A percentile compares a stretch with the other conserved stretches of the same genome.
Evolutionary conservation across 2,888 invertebrate species (phyloP).

Genomic region (Coleophora deauratella): DNA sequence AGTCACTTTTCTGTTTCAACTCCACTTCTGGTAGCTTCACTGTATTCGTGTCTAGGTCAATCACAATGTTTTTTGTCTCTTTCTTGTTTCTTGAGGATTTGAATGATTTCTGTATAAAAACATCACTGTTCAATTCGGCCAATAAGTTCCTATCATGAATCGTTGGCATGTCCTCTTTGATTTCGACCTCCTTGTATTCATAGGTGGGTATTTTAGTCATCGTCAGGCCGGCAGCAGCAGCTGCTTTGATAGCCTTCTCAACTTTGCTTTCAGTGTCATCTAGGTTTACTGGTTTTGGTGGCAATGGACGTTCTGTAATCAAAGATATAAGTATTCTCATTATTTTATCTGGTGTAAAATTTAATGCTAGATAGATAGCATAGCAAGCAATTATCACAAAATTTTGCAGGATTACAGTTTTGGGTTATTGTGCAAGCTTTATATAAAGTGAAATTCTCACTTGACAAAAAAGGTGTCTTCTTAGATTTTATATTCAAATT

Average conservation of each 20-base stretch:
- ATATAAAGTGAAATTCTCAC: constrained; percentile 3
- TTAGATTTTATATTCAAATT: constrained; percentile 4
- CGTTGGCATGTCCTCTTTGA: constrained; percentile 68
- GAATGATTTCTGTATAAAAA: constrained; percentile 77
- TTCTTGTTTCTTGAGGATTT: constrained; percentile 76
- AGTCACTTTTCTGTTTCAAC: constrained; percentile 68
- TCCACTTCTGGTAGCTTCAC: constrained; percentile 77
- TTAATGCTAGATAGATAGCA: background rate
- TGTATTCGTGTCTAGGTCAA: constrained; percentile 81
- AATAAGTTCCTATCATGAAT: constrained; percentile 74
- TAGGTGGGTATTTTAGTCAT: constrained; percentile 69
- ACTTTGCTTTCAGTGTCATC: constrained; percentile 63
- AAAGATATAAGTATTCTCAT: background rate
- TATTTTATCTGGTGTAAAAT: background rate
- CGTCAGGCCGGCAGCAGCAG: constrained; percentile 63
- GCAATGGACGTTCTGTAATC: constrained; percentile 36
- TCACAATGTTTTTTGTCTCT: constrained; percentile 79
- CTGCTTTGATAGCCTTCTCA: constrained; percentile 65
- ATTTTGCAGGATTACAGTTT: background rate
- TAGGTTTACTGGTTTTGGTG: constrained; percentile 32
- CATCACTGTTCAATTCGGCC: constrained; percentile 81
- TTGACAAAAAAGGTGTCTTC: constrained; percentile 6
- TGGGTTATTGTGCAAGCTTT: too few relatives aligned
- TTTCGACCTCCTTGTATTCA: constrained; percentile 59
- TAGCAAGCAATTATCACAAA: background rate